Percentiles rank a stretch among this genome's conserved stretches.
phyloP scores from a whole-genome alignment of 2,113 vertebrate genomes.

The Gnathonemus longibarbis region DNA sequence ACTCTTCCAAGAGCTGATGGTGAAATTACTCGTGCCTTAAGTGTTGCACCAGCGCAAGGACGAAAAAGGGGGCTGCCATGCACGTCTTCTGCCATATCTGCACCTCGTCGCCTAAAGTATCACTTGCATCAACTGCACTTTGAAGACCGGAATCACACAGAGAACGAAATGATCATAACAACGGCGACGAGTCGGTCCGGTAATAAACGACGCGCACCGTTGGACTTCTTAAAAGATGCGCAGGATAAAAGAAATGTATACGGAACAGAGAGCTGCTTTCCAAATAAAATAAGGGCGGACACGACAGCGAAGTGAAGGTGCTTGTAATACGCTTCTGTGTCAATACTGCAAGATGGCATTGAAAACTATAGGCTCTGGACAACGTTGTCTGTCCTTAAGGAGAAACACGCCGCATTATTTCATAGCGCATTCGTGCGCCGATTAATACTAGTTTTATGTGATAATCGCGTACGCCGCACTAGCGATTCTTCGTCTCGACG shows the following conservation, averaged over 20 bases:
- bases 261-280: background rate
- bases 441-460: background rate
- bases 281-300: conserved; percentile 17
- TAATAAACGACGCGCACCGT: background rate
- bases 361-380: conserved; percentile 40
- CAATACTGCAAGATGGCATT: conserved; percentile 13
- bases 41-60: background rate
- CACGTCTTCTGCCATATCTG: conserved; percentile 28
- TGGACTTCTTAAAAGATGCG: background rate
- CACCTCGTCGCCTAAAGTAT: conserved; percentile 37
- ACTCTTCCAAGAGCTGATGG: background rate
- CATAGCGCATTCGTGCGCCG: conserved; percentile 31
- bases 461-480: background rate
- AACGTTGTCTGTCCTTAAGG: conserved; percentile 49
- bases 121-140: conserved; percentile 38
- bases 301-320: conserved; percentile 6
- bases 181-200: conserved; percentile 5
- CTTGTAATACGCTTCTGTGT: conserved; percentile 19
- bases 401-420: conserved; percentile 36
- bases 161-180: conserved; percentile 14
- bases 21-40: background rate
- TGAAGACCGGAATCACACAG: conserved; percentile 9
- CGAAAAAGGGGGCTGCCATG: conserved; percentile 1
- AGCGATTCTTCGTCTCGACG: background rate
- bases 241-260: background rate